Percentiles rank a stretch among this genome's conserved stretches.
Conservation (phyloP, 2,797 vertebrate species). For the Oreochromis grahami region DNA sequence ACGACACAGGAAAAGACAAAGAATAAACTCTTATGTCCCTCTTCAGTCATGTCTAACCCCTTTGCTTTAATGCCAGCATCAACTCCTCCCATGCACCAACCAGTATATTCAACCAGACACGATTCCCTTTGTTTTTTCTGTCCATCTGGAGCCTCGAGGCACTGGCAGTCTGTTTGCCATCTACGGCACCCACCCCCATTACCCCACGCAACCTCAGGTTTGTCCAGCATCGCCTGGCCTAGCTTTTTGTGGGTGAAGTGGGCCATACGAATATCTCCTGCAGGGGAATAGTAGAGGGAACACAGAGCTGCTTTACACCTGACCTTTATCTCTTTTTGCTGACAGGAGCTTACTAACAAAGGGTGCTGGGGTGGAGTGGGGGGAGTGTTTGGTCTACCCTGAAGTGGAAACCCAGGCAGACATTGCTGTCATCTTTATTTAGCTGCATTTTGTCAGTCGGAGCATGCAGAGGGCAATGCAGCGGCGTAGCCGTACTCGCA, state of each 20-base stretch:
- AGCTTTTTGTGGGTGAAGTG: slow-evolving; percentile 46
- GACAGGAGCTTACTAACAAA: slow-evolving; percentile 39
- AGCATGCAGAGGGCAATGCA: slow-evolving; percentile 57
- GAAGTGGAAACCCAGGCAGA: slow-evolving; percentile 39
- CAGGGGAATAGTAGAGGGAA: slow-evolving; percentile 21
- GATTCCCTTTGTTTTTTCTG: slow-evolving; percentile 50
- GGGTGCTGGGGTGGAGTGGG: not conserved
- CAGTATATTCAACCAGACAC: slow-evolving; percentile 21
- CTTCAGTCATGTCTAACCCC: not conserved
- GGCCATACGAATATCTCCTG: slow-evolving; percentile 50
- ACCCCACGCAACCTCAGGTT: slow-evolving; percentile 12
- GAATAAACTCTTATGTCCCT: not conserved
- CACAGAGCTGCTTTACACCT: slow-evolving; percentile 44
- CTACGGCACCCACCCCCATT: slow-evolving; percentile 9
- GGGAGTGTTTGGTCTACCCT: slow-evolving; percentile 20
- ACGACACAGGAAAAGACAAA: not conserved
- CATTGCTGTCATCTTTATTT: slow-evolving; percentile 71
- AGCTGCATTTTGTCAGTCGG: slow-evolving; percentile 39
- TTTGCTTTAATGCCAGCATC: slow-evolving; percentile 5
- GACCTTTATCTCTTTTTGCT: slow-evolving; percentile 47
- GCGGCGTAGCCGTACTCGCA: not conserved
- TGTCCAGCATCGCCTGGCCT: slow-evolving; percentile 7
- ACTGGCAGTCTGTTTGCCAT: slow-evolving; percentile 36
- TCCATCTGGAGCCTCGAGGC: slow-evolving; percentile 36
- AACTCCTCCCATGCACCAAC: not conserved